Evolutionary conservation across 2,888 invertebrate species (phyloP).

Genomic region (Cerceris ruficornis): DNA sequence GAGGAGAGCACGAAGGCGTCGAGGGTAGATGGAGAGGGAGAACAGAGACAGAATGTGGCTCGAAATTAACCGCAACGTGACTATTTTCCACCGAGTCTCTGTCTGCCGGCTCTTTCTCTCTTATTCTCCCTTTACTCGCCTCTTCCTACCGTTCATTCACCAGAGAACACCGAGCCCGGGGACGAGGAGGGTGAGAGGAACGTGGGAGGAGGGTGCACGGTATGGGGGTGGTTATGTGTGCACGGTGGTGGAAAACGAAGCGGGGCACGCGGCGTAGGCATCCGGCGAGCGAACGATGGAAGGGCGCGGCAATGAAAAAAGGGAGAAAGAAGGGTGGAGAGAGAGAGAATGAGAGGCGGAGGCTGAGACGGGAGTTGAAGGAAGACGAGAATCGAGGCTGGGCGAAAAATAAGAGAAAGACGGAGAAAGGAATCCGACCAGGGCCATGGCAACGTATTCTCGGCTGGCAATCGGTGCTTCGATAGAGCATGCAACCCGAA

Average conservation of each 20-base stretch:
- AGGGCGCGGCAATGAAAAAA: constrained; percentile 33
- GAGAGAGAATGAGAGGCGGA: constrained; percentile 8
- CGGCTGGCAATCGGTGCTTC: constrained; percentile 19
- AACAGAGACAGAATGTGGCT: constrained; percentile 57
- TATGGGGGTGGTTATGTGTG: constrained; percentile 41
- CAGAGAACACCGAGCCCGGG: constrained; percentile 37
- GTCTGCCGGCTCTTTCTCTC: constrained; percentile 38
- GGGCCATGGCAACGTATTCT: constrained; percentile 35
- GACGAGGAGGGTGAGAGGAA: constrained; percentile 12
- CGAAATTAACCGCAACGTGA: constrained; percentile 68
- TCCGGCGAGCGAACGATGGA: constrained; percentile 31
- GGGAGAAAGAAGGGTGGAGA: constrained; percentile 7
- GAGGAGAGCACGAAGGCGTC: constrained; percentile 28
- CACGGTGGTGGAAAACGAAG: constrained; percentile 55
- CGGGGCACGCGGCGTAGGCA: constrained; percentile 34
- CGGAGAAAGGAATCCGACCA: constrained; percentile 23
- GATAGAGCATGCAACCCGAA: constrained; percentile 28
- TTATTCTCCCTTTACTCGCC: constrained; percentile 32
- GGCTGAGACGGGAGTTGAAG: background rate
- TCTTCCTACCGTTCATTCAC: constrained; percentile 42
- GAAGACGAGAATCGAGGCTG: constrained; percentile 21
- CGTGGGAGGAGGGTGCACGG: background rate
- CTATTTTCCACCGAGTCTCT: constrained; percentile 58
- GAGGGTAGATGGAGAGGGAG: constrained; percentile 18
- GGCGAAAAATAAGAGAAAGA: constrained; percentile 16